phyloP scores from a whole-genome alignment of 2,888 invertebrate genomes.

The Desoria tigrina region DNA sequence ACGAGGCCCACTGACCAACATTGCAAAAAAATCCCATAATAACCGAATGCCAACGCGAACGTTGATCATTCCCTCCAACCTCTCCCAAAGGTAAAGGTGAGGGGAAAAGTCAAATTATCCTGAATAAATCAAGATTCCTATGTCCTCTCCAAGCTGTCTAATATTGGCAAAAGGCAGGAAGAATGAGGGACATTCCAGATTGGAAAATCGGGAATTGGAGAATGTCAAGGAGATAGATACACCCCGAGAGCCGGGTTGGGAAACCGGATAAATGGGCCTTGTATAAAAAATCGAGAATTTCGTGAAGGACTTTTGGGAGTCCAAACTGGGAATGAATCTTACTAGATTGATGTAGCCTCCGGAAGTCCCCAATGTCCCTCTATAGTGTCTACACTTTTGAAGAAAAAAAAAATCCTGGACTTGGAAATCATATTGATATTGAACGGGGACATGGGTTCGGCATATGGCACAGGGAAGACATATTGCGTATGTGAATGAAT shows the following conservation, averaged over 20 bases:
- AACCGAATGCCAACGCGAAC: too few species aligned
- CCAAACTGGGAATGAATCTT: conserved; percentile 1
- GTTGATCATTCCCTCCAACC: too few species aligned
- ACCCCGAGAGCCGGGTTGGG: neutral
- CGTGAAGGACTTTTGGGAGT: conserved; percentile 13
- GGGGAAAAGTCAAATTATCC: conserved; percentile 7
- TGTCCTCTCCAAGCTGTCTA: conserved; percentile 13
- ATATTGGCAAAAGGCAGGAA: conserved; percentile 4
- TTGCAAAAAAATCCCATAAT: too few species aligned
- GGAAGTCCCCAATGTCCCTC: conserved; percentile 5
- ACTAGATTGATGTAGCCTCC: conserved; percentile 3
- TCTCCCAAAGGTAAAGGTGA: too few species aligned
- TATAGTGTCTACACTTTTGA: neutral
- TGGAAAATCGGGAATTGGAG: conserved; percentile 9
- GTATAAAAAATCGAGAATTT: neutral
- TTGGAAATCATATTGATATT: neutral
- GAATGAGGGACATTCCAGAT: conserved; percentile 13
- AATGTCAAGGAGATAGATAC: conserved; percentile 23
- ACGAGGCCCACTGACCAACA: too few species aligned
- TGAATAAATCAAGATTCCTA: conserved; percentile 10
- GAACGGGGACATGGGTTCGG: too few species aligned
- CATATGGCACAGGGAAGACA: too few species aligned
- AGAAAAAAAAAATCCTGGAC: conserved; percentile 1
- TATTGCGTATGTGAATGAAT: too few species aligned
- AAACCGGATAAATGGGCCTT: neutral